These are phyloP conservation scores for Mesitornis unicolor DNA, from an alignment of 2,113 vertebrate genomes.

Conservation along the genomic window DNA sequence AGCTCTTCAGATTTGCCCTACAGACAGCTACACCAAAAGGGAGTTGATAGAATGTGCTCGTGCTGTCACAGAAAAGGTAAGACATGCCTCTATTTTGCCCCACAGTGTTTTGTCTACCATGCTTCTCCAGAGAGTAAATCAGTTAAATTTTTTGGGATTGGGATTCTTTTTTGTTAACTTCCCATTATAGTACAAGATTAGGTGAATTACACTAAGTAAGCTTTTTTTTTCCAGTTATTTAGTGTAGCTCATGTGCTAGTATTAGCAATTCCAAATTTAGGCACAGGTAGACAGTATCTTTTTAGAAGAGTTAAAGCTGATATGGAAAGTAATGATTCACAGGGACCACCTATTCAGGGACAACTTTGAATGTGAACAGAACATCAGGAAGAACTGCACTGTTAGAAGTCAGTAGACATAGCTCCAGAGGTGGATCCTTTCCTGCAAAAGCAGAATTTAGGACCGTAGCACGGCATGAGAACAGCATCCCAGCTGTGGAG, in stretches of 20 bases:
- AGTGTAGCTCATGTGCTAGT: neutral
- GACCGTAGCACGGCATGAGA: neutral
- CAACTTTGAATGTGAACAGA: neutral
- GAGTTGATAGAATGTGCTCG: conserved; percentile 96
- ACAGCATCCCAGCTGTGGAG: neutral
- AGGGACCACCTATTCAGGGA: no score
- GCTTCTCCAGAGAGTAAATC: neutral
- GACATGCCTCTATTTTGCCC: neutral
- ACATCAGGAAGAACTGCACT: neutral
- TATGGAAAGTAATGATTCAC: neutral
- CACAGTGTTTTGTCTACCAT: fast-evolving
- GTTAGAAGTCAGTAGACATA: neutral
- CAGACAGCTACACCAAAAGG: conserved; percentile 93
- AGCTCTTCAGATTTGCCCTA: conserved; percentile 94
- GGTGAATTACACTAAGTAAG: neutral
- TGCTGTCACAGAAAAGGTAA: conserved; percentile 94
- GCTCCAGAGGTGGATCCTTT: no score
- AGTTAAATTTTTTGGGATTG: neutral
- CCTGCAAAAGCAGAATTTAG: neutral
- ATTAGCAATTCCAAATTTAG: neutral
- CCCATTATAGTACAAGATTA: neutral
- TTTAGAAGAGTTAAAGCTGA: neutral
- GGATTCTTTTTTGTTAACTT: neutral
- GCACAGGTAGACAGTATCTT: neutral
- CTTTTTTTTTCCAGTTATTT: neutral